Conservation (phyloP, 2,888 invertebrate species). For the Operophtera brumata region DNA sequence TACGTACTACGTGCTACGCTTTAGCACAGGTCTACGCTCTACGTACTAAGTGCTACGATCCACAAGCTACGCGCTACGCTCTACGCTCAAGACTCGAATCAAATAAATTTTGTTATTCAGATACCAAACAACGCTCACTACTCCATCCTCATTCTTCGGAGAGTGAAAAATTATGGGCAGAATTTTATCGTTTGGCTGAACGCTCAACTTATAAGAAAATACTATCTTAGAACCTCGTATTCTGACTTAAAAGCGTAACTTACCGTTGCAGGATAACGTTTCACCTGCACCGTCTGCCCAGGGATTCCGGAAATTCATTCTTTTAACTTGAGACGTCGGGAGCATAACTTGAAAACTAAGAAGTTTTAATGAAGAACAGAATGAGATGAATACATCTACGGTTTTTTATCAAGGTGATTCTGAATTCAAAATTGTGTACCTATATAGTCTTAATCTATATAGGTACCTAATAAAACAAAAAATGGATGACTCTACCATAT, state of each 20-base stretch:
- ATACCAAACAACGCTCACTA: background rate
- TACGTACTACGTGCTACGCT: no score
- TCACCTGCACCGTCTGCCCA: conserved; percentile 19
- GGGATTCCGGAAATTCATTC: conserved; percentile 22
- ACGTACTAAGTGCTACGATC: no score
- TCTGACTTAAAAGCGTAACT: conserved; percentile 24
- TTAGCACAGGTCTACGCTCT: no score
- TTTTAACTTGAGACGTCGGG: conserved; percentile 19
- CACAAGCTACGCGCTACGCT: no score
- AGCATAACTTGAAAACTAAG: conserved; percentile 11
- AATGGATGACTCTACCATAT: no score
- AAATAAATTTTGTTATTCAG: no score
- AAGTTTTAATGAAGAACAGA: conserved; percentile 25
- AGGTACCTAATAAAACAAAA: no score
- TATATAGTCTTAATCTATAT: no score
- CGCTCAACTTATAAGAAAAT: background rate
- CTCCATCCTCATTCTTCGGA: background rate
- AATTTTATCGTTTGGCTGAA: background rate
- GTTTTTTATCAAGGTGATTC: no score
- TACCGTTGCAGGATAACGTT: conserved; percentile 16
- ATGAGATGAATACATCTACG: background rate
- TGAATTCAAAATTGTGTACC: no score
- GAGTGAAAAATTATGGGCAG: background rate
- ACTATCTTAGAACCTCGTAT: background rate
- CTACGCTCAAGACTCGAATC: no score